Evolutionary conservation across 2,113 vertebrate genomes (phyloP).

Genomic region (Burhinus oedicnemus): DNA sequence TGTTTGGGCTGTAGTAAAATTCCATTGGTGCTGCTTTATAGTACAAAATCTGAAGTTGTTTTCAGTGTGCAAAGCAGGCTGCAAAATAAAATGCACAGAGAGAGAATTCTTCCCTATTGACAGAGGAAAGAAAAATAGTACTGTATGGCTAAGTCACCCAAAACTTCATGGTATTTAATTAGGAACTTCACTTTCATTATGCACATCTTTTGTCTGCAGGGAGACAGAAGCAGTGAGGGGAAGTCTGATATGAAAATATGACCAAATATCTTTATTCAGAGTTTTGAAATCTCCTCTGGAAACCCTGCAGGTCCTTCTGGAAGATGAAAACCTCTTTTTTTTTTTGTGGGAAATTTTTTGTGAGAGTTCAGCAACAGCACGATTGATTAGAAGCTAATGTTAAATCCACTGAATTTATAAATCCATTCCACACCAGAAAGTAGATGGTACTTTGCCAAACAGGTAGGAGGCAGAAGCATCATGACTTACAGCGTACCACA

Average conservation of each 20-base stretch:
- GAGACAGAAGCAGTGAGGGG: background rate
- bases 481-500: background rate
- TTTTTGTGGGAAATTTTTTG: background rate
- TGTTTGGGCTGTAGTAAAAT: background rate
- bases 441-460: background rate
- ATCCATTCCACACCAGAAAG: background rate
- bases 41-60: background rate
- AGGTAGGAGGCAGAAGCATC: background rate
- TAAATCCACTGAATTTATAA: background rate
- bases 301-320: background rate
- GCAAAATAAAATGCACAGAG: background rate
- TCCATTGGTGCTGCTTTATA: background rate
- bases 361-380: background rate
- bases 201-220: background rate
- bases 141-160: background rate
- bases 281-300: background rate
- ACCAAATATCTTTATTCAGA: background rate
- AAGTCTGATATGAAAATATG: background rate
- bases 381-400: background rate
- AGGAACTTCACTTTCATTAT: background rate
- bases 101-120: background rate
- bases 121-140: background rate
- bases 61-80: background rate
- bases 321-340: background rate
- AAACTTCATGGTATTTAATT: background rate